phyloP scores from a whole-genome alignment of 2,797 vertebrate genomes.

The Cyprinella venusta region DNA sequence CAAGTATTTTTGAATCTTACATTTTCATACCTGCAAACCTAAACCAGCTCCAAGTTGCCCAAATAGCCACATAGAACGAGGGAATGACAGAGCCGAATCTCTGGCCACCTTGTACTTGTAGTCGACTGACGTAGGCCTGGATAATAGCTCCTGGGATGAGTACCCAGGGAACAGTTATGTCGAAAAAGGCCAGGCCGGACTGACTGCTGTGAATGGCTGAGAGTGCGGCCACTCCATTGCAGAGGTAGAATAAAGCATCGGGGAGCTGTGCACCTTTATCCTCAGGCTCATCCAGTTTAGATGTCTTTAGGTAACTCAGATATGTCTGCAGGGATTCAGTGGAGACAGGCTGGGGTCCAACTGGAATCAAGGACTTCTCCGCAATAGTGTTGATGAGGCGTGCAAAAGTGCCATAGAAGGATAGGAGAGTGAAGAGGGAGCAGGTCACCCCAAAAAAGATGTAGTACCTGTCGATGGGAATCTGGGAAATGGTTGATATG shows the following conservation, averaged over 20 bases:
- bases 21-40: slow-evolving; percentile 80
- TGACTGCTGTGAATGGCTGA: slow-evolving; percentile 75
- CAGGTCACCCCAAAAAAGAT: slow-evolving; percentile 83
- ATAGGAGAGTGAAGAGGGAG: slow-evolving; percentile 76
- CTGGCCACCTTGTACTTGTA: slow-evolving; percentile 77
- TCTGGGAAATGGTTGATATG: slow-evolving; percentile 80
- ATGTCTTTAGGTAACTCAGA: slow-evolving; percentile 54
- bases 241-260: slow-evolving; percentile 85
- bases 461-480: slow-evolving; percentile 72
- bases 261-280: slow-evolving; percentile 68
- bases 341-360: slow-evolving; percentile 79
- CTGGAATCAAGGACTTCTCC: slow-evolving; percentile 84
- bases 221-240: slow-evolving; percentile 83
- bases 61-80: slow-evolving; percentile 81
- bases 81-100: slow-evolving; percentile 84
- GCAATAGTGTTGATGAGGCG: slow-evolving; percentile 88
- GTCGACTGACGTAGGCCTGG: slow-evolving; percentile 81
- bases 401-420: slow-evolving; percentile 83
- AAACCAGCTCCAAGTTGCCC: slow-evolving; percentile 88
- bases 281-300: slow-evolving; percentile 12
- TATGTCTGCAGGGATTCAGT: slow-evolving; percentile 70
- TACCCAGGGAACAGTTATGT: slow-evolving; percentile 82
- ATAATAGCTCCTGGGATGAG: slow-evolving; percentile 83
- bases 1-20: not conserved
- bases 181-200: slow-evolving; percentile 63